phyloP scores from a whole-genome alignment of 2,888 invertebrate genomes.

The Pammene fasciana region DNA sequence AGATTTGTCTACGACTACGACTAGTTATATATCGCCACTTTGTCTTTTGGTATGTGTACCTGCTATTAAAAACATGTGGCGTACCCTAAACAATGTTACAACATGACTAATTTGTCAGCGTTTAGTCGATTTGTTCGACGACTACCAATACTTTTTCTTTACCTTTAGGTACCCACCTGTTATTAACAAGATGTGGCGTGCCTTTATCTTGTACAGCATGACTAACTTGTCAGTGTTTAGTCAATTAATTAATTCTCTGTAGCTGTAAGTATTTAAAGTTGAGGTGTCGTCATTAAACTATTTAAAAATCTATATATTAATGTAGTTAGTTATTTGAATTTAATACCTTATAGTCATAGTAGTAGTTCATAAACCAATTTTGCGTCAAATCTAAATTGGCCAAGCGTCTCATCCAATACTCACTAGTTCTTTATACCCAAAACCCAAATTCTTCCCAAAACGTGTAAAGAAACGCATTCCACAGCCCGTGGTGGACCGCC shows the following conservation, averaged over 20 bases:
- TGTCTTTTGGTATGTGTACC: too few relatives aligned
- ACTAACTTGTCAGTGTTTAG: neutral
- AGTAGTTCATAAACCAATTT: too few relatives aligned
- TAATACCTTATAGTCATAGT: too few relatives aligned
- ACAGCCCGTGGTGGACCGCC: slow-evolving; percentile 32
- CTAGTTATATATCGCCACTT: too few relatives aligned
- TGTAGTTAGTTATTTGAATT: too few relatives aligned
- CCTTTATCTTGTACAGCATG: neutral
- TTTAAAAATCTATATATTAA: too few relatives aligned
- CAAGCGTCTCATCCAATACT: neutral
- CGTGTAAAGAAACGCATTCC: slow-evolving; percentile 33
- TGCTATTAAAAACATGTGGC: slow-evolving; percentile 4
- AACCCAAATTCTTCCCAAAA: neutral
- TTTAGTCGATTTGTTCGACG: neutral
- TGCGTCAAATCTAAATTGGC: neutral
- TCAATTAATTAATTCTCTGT: too few relatives aligned
- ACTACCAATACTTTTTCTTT: too few relatives aligned
- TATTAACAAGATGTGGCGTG: slow-evolving; percentile 13
- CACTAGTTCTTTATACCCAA: neutral
- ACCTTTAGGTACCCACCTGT: neutral
- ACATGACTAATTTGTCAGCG: neutral
- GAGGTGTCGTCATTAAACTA: too few relatives aligned
- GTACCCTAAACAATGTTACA: slow-evolving; percentile 1
- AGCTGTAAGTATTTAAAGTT: too few relatives aligned
- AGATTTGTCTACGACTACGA: neutral